These are phyloP conservation scores for Sebastes diaconus DNA, from an alignment of 2,797 vertebrate genomes.

Conservation along the genomic window DNA sequence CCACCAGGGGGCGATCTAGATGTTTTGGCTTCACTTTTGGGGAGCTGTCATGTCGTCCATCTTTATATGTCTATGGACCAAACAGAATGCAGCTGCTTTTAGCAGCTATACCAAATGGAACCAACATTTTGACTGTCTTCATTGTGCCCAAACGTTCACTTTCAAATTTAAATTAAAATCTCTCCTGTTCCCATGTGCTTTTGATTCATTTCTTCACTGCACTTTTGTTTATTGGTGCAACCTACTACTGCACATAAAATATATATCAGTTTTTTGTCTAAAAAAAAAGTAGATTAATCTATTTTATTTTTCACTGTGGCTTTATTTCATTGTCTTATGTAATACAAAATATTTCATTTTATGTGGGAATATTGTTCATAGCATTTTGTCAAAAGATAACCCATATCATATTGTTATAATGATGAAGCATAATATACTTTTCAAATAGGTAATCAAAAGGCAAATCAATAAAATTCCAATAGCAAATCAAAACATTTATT, in stretches of 20 bases:
- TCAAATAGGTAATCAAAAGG: background rate
- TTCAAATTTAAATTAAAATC: background rate
- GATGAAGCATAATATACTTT: background rate
- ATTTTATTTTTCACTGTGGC: background rate
- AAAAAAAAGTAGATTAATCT: too few species aligned
- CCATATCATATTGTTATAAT: background rate
- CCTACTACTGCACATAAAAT: background rate
- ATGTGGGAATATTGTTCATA: background rate
- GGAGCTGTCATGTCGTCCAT: background rate
- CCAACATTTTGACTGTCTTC: background rate
- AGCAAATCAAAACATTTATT: background rate
- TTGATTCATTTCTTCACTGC: background rate
- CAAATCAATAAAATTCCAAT: background rate
- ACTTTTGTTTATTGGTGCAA: background rate
- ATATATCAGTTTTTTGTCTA: accelerated
- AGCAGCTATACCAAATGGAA: background rate
- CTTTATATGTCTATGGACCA: too few species aligned
- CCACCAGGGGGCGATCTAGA: too few species aligned
- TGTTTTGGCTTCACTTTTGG: background rate
- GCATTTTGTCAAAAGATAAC: background rate
- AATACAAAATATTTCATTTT: background rate
- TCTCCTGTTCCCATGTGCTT: background rate
- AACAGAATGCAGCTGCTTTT: background rate
- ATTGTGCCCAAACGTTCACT: background rate
- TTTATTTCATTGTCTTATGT: background rate